Conservation (phyloP, 2,888 invertebrate genomes). For the Slavum lentiscoides region DNA sequence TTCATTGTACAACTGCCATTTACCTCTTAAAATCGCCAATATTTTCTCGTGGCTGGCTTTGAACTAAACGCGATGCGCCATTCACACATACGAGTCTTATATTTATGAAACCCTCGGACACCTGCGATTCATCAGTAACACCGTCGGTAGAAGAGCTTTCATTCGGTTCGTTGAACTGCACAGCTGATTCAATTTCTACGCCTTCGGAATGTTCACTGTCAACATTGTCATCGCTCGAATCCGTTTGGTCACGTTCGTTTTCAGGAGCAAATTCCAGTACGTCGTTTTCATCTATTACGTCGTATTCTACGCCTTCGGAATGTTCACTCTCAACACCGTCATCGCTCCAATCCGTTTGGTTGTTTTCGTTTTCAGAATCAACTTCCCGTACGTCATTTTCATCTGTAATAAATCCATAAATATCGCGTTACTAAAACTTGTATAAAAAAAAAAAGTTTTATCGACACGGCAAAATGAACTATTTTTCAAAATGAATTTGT, state of each 20-base stretch:
- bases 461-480: too few species aligned
- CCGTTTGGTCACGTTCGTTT: slow-evolving; percentile 20
- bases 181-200: slow-evolving; percentile 6
- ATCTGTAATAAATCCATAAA: too few species aligned
- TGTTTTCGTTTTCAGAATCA: too few species aligned
- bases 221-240: slow-evolving; percentile 15
- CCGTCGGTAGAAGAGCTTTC: slow-evolving; percentile 57
- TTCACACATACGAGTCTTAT: slow-evolving; percentile 82
- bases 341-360: too few species aligned
- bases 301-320: too few species aligned
- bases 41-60: slow-evolving; percentile 72
- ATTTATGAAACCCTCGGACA: slow-evolving; percentile 62
- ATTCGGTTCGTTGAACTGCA: slow-evolving; percentile 44
- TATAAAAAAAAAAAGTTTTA: too few species aligned
- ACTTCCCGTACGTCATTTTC: too few species aligned
- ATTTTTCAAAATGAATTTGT: too few species aligned
- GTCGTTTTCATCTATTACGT: slow-evolving; percentile 21
- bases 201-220: slow-evolving; percentile 14
- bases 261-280: slow-evolving; percentile 25
- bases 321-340: too few species aligned
- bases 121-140: slow-evolving; percentile 56
- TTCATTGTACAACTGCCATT: slow-evolving; percentile 53
- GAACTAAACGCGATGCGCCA: slow-evolving; percentile 77
- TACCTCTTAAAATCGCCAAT: slow-evolving; percentile 83
- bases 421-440: too few species aligned